Conservation (phyloP, 2,888 invertebrate species). For the Lycia hirtaria region DNA sequence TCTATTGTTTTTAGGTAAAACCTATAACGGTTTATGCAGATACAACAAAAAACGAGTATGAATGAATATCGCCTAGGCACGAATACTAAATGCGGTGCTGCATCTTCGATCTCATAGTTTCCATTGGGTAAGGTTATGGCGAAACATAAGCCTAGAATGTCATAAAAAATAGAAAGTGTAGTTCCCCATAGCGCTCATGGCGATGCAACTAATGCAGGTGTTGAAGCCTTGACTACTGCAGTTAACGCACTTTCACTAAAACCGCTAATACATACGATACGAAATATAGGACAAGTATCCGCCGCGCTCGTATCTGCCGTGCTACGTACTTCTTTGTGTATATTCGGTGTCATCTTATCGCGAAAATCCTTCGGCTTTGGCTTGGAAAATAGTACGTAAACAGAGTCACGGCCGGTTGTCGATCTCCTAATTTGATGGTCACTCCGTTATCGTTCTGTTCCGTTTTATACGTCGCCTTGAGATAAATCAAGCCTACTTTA, state of each 20-base stretch:
- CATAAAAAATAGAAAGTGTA: conserved; percentile 25
- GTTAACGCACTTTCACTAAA: conserved; percentile 69
- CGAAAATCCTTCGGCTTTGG: conserved; percentile 72
- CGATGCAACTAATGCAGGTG: conserved; percentile 51
- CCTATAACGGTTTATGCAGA: too few species aligned
- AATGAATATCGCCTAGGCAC: too few species aligned
- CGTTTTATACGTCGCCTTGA: conserved; percentile 56
- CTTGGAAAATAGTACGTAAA: conserved; percentile 63
- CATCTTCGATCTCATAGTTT: too few species aligned
- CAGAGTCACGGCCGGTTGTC: conserved; percentile 82
- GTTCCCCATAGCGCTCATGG: conserved; percentile 22
- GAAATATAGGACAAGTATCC: conserved; percentile 51
- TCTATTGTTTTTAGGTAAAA: too few species aligned
- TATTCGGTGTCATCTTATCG: conserved; percentile 74
- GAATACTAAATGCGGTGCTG: too few species aligned
- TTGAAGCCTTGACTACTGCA: conserved; percentile 66
- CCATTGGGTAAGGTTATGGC: too few species aligned
- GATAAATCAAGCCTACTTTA: conserved; percentile 55
- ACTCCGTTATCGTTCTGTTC: conserved; percentile 64
- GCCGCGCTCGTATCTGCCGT: conserved; percentile 33
- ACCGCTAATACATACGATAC: conserved; percentile 48
- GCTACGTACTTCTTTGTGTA: conserved; percentile 44
- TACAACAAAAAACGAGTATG: too few species aligned
- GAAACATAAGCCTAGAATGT: too few species aligned
- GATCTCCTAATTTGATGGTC: conserved; percentile 82